Conservation (phyloP, 2,797 vertebrate genomes). For the Myotis vivesi region DNA sequence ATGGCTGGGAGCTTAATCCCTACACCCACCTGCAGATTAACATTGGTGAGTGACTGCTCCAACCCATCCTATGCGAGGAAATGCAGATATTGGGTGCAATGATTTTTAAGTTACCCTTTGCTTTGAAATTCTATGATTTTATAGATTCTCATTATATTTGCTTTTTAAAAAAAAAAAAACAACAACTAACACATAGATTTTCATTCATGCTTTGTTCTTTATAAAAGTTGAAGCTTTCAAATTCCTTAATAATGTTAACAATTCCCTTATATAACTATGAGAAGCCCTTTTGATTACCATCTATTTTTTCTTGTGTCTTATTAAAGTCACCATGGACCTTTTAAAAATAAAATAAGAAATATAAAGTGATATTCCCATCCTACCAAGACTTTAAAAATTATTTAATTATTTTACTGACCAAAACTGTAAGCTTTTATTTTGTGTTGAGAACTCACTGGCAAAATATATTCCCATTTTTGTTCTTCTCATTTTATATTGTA, state of each 20-base stretch:
- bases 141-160: not conserved
- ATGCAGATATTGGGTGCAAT: not conserved
- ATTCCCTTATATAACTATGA: not conserved
- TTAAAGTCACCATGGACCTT: not conserved
- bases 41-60: not conserved
- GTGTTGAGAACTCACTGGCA: not conserved
- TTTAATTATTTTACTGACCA: not conserved
- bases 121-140: not conserved
- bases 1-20: not conserved
- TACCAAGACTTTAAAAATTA: not conserved
- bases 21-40: not conserved
- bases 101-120: not conserved
- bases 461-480: conserved; percentile 22
- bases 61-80: not conserved
- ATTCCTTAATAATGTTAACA: conserved; percentile 3
- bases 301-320: not conserved
- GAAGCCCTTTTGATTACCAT: not conserved
- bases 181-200: not conserved
- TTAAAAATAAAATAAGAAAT: conserved; percentile 52
- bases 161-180: not conserved
- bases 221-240: not conserved
- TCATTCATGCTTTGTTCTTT: not conserved
- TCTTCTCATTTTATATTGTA: conserved; percentile 23
- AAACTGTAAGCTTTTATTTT: conserved; percentile 15
- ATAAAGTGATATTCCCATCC: not conserved